Evolutionary conservation across 2,113 vertebrate species (phyloP), one percentile per base, ranked within the genome.

Genomic region (Camelus dromedarius): DNA sequence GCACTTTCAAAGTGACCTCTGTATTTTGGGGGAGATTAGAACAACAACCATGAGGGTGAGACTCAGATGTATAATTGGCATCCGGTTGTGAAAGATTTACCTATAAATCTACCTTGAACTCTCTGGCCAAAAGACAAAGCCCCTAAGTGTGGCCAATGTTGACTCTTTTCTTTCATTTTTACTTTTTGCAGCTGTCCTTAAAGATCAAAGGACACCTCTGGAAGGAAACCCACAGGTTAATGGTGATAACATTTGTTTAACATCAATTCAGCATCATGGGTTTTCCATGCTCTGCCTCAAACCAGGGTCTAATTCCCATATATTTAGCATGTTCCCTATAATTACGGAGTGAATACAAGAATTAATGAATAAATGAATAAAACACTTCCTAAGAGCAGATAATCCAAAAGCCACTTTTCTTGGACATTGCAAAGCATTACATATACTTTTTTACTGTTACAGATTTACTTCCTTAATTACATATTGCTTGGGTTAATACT

Each of bases 401-500:
- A 91, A 96, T 91, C 76, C 56, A 48, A 94, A 92, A 95, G 50
- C 48, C 64, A 83, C 2, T 96, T 97, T 94, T 91, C 79, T 93
- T 81, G 28, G 83, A 67, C 77, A 60, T 72, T 91, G 46, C 42
- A 96, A 90, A 91, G 67, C 42, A 67, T n/a, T 75, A 42, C 30
- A 38, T 70, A 46, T 42, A 79, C 62, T 82, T 92, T 73, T 86
- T 79, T 89, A 13, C 58, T 83, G 12, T 80, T 93, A 64, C 84
- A 79, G 58, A 97, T 89, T 97, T 95, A 96, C 73, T 95, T 93
- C 52, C 62, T 89, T 97, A 97, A 96, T 96, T 96, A 93, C 56
- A 69, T 96, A 93, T 97, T 79, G 28, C 54, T 96, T 81, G 30
- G 66, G 52, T 66, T 95, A 92, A 94, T 92, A 85, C 32, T 67